Evolutionary conservation across 2,113 vertebrate species (phyloP).

Genomic region (Cygnus atratus): DNA sequence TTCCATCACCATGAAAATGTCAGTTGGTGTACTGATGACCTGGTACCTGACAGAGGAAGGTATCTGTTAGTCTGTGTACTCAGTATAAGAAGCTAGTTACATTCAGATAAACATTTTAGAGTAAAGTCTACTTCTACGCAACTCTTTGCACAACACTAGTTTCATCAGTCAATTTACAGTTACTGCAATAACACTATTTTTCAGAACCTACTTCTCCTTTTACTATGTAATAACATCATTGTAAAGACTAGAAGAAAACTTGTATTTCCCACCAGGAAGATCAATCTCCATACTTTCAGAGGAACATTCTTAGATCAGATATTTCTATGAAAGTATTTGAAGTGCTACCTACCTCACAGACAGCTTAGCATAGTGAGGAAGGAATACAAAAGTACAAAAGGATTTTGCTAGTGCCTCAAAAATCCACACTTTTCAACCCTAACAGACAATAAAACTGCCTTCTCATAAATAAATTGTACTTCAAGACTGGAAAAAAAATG

Average conservation of each 20-base stretch:
- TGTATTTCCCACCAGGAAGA: background rate
- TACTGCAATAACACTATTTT: background rate
- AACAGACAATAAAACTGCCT: background rate
- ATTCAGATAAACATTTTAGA: background rate
- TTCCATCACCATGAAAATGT: slow-evolving; percentile 99
- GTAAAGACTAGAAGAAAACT: background rate
- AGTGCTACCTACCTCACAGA: background rate
- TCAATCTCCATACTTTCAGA: background rate
- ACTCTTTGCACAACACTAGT: background rate
- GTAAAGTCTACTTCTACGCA: background rate
- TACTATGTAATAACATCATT: background rate
- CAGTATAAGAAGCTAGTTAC: background rate
- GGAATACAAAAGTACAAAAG: background rate
- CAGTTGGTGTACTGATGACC: slow-evolving; percentile 98
- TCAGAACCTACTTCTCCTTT: background rate
- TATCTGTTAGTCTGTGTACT: slow-evolving; percentile 45
- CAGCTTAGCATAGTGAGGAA: background rate
- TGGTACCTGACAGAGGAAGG: slow-evolving; percentile 88
- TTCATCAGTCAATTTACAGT: background rate
- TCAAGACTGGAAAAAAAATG: background rate
- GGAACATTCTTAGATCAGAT: background rate
- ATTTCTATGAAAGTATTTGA: background rate
- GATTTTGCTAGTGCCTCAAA: background rate
- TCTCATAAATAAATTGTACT: background rate
- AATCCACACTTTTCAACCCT: background rate